Conservation (phyloP, 2,888 invertebrate genomes). For the Epinotia demarniana region DNA sequence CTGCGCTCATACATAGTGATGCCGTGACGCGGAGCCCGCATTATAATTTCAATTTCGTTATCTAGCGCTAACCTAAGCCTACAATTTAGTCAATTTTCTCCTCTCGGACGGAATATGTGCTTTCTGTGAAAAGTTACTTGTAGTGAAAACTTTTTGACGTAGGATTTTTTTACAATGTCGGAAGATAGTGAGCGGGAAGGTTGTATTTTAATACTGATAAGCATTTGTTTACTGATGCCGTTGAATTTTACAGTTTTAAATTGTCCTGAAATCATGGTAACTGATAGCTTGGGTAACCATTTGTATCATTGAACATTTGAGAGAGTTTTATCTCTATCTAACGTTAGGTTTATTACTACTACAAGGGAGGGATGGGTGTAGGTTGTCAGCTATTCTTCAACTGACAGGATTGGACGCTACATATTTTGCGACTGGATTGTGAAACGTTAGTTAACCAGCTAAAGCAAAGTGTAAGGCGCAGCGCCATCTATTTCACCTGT, state of each 20-base stretch:
- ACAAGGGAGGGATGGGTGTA: not conserved
- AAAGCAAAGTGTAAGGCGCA: not conserved
- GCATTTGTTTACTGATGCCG: not conserved
- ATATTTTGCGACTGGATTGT: no score
- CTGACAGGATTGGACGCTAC: not conserved
- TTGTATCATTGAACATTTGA: not conserved
- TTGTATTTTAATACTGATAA: conserved; percentile 23
- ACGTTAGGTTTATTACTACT: not conserved
- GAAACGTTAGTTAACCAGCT: no score
- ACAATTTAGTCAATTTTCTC: conserved; percentile 51
- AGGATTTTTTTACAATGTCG: conserved; percentile 3
- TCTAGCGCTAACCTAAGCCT: conserved; percentile 58
- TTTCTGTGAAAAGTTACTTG: conserved; percentile 6
- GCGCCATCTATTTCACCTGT: not conserved
- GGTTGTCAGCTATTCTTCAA: not conserved
- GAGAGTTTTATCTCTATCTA: not conserved
- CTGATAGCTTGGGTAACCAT: not conserved
- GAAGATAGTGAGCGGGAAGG: conserved; percentile 48
- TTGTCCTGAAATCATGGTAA: not conserved
- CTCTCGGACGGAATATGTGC: conserved; percentile 41
- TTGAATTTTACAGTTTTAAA: not conserved
- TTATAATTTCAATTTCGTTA: conserved; percentile 76
- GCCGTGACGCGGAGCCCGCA: conserved; percentile 60
- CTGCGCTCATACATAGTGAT: conserved; percentile 67
- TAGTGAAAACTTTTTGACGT: not conserved